Evolutionary conservation across 2,888 invertebrate genomes (phyloP), one percentile per base, ranked within the genome.

Genomic region (Xanthia icteritia): DNA sequence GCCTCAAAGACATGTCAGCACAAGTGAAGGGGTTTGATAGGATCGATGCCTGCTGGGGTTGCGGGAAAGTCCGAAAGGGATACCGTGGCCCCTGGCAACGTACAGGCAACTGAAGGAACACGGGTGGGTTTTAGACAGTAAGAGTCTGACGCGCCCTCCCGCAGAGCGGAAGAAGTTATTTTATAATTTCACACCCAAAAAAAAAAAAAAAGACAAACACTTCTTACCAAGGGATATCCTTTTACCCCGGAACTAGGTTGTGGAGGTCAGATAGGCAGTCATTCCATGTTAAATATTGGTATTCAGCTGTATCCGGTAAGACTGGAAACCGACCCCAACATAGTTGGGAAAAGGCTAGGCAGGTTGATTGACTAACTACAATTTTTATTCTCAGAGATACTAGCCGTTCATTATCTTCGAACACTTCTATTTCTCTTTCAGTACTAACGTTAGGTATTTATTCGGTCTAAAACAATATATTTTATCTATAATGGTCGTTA

Each of bases 391-490:
- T 39, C 17, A 69, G 9, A 64, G 66, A 71, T 27, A 58, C 51
- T 71, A 31, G 4, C 56, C 42, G 68, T 65, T 67, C 0, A 69
- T 75, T 72, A 73, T 71, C 51, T 61, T 42, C 20, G 61, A 60
- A 73, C 61, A 23, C 58, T 73, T 78, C 42, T 74, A 73, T 80
- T 73, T 77, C 66, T 77, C 64, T 58, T 82, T 69, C 69, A 76
- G 82, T 82, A 56, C 63, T 17, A 13, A 42, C 15, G 6, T 71
- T 69, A n/a, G n/a, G n/a, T n/a, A 51, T 77, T 70, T 56, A 72
- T 69, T 68, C 1, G 0, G 27, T 39, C 58, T 42, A 36, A 36
- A 73, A 73, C 42, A 63, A 45, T 73, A 63, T 73, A 77, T 77
- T 68, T 73, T 78, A 73, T 67, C 58, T 74, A 61, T 74, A 73